Conservation (phyloP, 2,888 invertebrate species). For the Calameuta idolon region DNA sequence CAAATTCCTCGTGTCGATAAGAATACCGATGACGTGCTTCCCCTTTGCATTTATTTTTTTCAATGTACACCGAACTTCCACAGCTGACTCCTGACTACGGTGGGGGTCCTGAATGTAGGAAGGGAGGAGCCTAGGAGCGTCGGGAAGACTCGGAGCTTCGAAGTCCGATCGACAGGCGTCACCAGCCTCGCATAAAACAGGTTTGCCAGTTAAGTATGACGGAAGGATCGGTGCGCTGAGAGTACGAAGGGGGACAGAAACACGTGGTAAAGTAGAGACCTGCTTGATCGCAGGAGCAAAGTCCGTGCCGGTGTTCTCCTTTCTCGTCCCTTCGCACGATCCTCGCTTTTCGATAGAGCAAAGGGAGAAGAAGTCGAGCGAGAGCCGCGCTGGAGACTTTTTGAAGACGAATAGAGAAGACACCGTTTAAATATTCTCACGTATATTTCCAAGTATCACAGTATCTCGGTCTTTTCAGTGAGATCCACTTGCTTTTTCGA, state of each 20-base stretch:
- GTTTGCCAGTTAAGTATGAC: background rate
- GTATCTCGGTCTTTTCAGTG: constrained; percentile 22
- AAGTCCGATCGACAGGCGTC: background rate
- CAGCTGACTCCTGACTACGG: background rate
- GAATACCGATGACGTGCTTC: background rate
- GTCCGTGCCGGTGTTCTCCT: no score
- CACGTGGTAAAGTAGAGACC: background rate
- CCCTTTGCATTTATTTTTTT: background rate
- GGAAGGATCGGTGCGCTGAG: no score
- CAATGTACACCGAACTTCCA: background rate
- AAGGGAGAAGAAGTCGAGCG: no score
- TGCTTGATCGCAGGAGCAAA: background rate
- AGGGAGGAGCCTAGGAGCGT: no score
- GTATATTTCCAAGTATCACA: constrained; percentile 48
- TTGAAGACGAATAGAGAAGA: background rate
- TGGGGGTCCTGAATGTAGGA: no score
- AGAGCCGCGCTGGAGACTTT: background rate
- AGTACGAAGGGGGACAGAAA: no score
- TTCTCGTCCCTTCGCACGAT: no score
- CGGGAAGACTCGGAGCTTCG: background rate
- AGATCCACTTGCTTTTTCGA: background rate
- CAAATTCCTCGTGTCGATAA: background rate
- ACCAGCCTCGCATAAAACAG: background rate
- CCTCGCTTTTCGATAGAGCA: no score
- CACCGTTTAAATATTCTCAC: background rate